phyloP scores from a whole-genome alignment of 2,888 invertebrate genomes.

The Folsomia candida region DNA sequence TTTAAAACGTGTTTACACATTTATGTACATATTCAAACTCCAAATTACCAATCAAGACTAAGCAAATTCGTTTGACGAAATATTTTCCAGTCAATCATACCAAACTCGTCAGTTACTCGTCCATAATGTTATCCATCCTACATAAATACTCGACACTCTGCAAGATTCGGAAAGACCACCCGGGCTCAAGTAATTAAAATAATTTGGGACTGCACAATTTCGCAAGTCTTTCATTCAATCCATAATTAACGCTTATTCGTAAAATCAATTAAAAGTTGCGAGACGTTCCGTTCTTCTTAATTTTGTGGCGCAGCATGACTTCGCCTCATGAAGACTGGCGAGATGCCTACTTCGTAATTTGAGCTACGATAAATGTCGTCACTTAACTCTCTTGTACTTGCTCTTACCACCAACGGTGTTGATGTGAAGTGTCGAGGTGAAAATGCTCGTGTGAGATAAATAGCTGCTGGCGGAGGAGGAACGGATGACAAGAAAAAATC shows the following conservation, averaged over 20 bases:
- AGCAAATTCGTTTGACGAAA: background rate
- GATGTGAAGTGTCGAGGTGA: no score
- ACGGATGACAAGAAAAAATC: no score
- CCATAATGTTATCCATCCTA: no score
- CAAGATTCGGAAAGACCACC: background rate
- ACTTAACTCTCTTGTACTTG: background rate
- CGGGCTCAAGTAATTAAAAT: background rate
- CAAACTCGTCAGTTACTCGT: background rate
- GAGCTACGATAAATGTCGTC: background rate
- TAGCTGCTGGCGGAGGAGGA: no score
- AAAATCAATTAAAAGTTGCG: constrained; percentile 8
- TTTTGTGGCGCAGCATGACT: background rate
- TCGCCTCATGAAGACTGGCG: background rate
- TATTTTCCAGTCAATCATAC: background rate
- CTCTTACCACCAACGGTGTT: no score
- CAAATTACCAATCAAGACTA: no score
- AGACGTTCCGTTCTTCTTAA: background rate
- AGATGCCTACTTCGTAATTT: background rate
- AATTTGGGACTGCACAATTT: background rate
- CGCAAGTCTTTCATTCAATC: background rate
- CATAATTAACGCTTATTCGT: background rate
- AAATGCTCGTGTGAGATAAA: no score
- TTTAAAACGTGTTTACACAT: no score
- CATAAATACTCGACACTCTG: background rate
- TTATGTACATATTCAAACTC: no score